phyloP scores from a whole-genome alignment of 2,113 vertebrate genomes.

The Coracopsis vasa region DNA sequence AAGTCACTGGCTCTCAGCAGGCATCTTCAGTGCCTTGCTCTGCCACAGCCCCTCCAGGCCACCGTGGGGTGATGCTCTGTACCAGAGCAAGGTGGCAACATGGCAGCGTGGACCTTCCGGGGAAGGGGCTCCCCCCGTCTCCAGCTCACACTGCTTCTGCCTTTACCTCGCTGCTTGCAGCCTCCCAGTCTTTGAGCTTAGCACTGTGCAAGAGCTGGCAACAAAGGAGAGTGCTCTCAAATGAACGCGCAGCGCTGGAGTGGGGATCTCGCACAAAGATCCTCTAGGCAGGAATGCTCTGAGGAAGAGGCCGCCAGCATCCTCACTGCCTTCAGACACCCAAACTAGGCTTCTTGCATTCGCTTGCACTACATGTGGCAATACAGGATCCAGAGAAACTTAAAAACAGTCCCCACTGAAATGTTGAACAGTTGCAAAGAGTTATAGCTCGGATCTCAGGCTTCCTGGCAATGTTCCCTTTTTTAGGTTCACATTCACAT shows the following conservation, averaged over 20 bases:
- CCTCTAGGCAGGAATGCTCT: not conserved
- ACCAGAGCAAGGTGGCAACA: not conserved
- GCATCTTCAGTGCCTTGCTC: not conserved
- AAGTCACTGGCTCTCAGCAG: not conserved
- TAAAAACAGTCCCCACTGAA: not conserved
- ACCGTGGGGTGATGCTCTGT: fast-evolving
- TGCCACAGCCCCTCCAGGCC: not conserved
- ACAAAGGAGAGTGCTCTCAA: not conserved
- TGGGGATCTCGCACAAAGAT: not conserved
- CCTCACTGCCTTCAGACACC: not conserved
- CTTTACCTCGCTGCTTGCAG: not conserved
- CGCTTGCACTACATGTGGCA: not conserved
- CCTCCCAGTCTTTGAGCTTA: not conserved
- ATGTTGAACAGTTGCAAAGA: not conserved
- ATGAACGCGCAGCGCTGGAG: not conserved
- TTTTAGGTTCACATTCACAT: no score
- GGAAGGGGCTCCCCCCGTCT: not conserved
- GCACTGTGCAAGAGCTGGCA: not conserved
- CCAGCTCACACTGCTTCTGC: not conserved
- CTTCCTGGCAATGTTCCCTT: not conserved
- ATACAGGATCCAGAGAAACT: not conserved
- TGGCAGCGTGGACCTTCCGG: not conserved
- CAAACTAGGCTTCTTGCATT: not conserved
- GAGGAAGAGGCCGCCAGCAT: not conserved
- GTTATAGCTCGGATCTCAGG: not conserved